phyloP scores from a whole-genome alignment of 2,888 invertebrate species.

The Drosophila paucipuncta region DNA sequence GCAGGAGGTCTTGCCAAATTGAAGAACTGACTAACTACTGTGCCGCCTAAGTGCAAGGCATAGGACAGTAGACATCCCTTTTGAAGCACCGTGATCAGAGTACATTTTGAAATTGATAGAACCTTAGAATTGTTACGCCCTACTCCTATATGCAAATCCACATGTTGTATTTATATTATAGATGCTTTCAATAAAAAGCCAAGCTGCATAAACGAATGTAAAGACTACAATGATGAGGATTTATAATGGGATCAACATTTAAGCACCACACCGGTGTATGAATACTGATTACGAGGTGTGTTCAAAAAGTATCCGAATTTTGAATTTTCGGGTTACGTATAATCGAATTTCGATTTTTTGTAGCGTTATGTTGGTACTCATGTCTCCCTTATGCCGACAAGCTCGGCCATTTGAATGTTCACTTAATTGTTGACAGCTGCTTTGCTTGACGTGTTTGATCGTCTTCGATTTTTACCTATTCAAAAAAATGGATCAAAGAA shows the following conservation, averaged over 20 bases:
- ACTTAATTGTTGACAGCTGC: too few relatives aligned
- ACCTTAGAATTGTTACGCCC: conserved; percentile 14
- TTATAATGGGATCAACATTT: neutral
- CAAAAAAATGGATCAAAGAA: too few relatives aligned
- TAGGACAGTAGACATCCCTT: neutral
- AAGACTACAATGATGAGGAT: neutral
- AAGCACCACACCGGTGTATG: neutral
- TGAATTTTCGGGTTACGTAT: too few relatives aligned
- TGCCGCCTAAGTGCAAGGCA: conserved; percentile 25
- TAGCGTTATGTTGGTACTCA: too few relatives aligned
- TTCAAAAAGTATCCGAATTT: too few relatives aligned
- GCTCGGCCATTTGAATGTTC: too few relatives aligned
- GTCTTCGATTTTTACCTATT: too few relatives aligned
- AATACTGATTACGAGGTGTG: neutral
- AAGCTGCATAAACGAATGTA: conserved; percentile 38
- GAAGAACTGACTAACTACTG: conserved; percentile 49
- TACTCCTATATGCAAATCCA: conserved; percentile 7
- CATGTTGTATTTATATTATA: conserved; percentile 31
- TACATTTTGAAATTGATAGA: conserved; percentile 30
- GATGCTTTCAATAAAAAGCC: conserved; percentile 52
- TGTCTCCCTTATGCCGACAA: too few relatives aligned
- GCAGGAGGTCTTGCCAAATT: conserved; percentile 34
- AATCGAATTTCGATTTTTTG: too few relatives aligned
- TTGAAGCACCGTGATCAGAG: conserved; percentile 35
- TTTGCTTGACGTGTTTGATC: too few relatives aligned